Evolutionary conservation across 2,113 vertebrate species (phyloP).

Genomic region (Oxygymnocypris stewartii): DNA sequence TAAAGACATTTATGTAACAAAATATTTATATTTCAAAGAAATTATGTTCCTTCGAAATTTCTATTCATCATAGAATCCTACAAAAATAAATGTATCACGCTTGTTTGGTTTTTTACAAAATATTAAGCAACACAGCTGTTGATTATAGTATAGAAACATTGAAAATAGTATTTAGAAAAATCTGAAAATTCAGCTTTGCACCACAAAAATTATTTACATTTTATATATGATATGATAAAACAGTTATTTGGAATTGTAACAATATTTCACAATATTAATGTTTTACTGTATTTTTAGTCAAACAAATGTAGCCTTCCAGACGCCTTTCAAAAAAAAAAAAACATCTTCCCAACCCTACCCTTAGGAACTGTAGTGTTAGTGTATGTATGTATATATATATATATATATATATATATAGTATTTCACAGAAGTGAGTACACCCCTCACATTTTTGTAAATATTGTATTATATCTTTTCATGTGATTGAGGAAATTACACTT

Average conservation of each 20-base stretch:
- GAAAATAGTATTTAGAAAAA: no score
- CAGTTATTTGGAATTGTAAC: neutral
- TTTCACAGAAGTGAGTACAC: no score
- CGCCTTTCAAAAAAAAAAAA: no score
- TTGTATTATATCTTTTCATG: no score
- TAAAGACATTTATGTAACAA: neutral
- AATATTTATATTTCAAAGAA: neutral
- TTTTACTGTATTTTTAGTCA: neutral
- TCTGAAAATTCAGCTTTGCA: neutral
- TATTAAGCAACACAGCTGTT: neutral
- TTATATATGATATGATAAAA: neutral
- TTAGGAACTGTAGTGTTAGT: no score
- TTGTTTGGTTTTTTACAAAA: neutral
- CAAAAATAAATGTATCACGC: neutral
- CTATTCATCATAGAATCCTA: neutral
- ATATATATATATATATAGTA: neutral
- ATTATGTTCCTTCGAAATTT: neutral
- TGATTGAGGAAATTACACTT: no score
- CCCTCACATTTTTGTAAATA: no score
- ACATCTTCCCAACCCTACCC: neutral
- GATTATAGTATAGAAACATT: no score
- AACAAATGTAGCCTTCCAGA: no score
- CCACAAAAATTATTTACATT: neutral
- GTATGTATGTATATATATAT: no score
- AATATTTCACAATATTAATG: no score